Percentiles rank a stretch among this genome's conserved stretches.
Conservation (phyloP, 2,797 vertebrate species). For the Ficedula albicollis region DNA sequence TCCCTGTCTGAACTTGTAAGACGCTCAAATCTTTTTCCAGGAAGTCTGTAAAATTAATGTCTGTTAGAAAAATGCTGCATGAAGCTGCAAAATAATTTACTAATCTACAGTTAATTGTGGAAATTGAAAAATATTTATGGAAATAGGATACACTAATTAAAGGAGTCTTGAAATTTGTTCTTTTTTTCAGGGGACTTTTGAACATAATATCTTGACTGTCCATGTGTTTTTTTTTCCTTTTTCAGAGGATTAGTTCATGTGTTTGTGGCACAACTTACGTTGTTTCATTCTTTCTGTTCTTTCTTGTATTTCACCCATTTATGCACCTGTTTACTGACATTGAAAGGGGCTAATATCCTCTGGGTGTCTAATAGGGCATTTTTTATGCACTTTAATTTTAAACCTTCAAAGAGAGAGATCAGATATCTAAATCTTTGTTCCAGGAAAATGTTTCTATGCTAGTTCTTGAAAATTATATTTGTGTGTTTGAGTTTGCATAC, state of each 20-base stretch:
- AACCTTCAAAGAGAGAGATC: not conserved
- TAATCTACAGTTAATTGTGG: not conserved
- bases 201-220: not conserved
- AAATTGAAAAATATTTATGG: not conserved
- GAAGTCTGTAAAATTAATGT: not conserved
- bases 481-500: not conserved
- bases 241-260: not conserved
- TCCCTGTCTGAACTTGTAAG: not conserved
- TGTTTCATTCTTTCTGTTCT: not conserved
- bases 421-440: not conserved
- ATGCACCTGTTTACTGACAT: not conserved
- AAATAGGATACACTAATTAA: not conserved
- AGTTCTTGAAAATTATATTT: not conserved
- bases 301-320: not conserved
- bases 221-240: not conserved
- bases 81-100: not conserved
- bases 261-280: not conserved
- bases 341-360: not conserved
- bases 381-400: not conserved
- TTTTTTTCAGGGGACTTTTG: not conserved
- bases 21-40: not conserved
- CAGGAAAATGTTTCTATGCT: not conserved
- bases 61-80: not conserved
- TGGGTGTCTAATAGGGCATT: not conserved
- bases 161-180: not conserved